Evolutionary conservation across 2,113 vertebrate genomes (phyloP), one percentile per base, ranked within the genome.

Genomic region (Scartelaos histophorus): DNA sequence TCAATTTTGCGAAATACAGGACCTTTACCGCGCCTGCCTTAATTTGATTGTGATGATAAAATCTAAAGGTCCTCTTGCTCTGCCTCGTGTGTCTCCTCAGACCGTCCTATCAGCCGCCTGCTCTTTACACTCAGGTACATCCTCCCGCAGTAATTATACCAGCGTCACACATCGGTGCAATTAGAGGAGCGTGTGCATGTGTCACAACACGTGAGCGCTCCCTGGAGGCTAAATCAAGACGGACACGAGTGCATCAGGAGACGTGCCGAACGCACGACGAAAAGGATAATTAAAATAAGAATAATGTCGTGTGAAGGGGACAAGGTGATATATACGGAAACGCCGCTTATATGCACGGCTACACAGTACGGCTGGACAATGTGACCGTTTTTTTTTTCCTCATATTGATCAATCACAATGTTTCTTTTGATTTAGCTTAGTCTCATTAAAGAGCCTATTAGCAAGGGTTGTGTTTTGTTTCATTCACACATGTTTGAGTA

Each of bases 201-300:
- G 58, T 61, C 58, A 34, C 58, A 61, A 61, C 58, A 34, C 25
- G 58, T 61, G 58, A 35, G 58, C 25, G 25, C 58, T 35, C 58
- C 15, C 58, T 34, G 15, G 6, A 61, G 58, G 58, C 5, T 34
- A 25, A 60, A 60, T 60, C 22, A 16, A 15, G 57, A 60, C 57
- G 12, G 57, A 60, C 57, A 16, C 7, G 15, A 61, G 58, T 2
- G 25, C 1, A 25, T 34, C 25, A 61, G 16, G 15, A 17, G 15
- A 16, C 22, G 16, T 17, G 24, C 10, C 53, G 34, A 13, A 34
- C 25, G 34, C 58, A 61, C 34, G 7, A 61, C 7, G 25, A 61
- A 25, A 15, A 34, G 7, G 58, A 61, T 61, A 16, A 61, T 61
- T 34, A 61, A 17, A 29, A 61, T 19, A 61, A 61, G 25, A 61